phyloP scores from a whole-genome alignment of 2,113 vertebrate genomes.

The Hiodon alosoides region DNA sequence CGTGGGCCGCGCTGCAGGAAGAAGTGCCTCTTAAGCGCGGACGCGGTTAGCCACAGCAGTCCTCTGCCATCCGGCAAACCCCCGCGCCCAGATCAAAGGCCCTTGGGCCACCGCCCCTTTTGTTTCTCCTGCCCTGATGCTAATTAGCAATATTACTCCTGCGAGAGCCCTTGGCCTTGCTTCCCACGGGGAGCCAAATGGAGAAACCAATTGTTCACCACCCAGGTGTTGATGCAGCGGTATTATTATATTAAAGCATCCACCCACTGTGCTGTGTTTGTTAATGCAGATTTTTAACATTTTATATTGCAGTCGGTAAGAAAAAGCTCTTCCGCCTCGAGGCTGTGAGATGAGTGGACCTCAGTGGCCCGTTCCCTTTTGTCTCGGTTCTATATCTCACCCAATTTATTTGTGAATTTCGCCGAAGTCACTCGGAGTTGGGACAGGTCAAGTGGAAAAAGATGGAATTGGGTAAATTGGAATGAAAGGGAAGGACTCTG shows the following conservation, averaged over 20 bases:
- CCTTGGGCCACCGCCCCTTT: neutral
- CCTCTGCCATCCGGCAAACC: neutral
- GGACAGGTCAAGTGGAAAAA: no score
- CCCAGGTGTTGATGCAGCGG: constrained; percentile 3
- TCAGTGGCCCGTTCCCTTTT: neutral
- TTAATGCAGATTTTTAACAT: neutral
- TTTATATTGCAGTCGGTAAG: neutral
- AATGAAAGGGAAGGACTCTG: no score
- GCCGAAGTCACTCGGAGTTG: neutral
- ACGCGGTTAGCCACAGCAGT: neutral
- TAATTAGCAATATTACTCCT: constrained; percentile 12
- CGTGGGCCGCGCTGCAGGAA: no score
- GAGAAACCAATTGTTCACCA: constrained; percentile 1
- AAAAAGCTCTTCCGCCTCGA: neutral
- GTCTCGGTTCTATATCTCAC: constrained; percentile 20
- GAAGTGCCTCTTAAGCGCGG: neutral
- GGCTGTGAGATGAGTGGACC: neutral
- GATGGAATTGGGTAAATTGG: no score
- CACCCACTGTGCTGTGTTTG: neutral
- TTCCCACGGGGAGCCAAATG: neutral
- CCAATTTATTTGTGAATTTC: neutral
- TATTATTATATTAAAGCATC: constrained; percentile 10
- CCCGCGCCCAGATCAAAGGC: neutral
- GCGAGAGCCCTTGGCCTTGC: neutral
- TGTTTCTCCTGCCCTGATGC: neutral